A percentile compares a stretch with the other conserved stretches of the same genome.
phyloP scores from a whole-genome alignment of 2,888 invertebrate genomes.

The Tanytarsus gracilentus region DNA sequence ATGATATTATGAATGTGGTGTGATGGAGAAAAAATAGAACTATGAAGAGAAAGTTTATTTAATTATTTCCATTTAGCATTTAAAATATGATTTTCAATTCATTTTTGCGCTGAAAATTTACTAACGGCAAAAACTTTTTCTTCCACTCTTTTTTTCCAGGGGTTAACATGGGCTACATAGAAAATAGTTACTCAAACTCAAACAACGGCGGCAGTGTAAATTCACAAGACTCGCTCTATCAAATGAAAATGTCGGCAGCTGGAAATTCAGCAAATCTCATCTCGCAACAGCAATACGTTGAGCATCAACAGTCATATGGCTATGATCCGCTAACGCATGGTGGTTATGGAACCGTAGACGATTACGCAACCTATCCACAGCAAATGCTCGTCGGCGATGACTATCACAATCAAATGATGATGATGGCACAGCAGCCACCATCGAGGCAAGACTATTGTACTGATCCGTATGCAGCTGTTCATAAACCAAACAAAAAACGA shows the following conservation, averaged over 20 bases:
- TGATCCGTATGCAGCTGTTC: slow-evolving; percentile 81
- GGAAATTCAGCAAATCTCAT: slow-evolving; percentile 56
- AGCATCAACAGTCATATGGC: slow-evolving; percentile 60
- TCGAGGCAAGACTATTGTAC: slow-evolving; percentile 80
- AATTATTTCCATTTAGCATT: slow-evolving; percentile 18
- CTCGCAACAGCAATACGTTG: slow-evolving; percentile 50
- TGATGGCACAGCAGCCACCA: slow-evolving; percentile 68
- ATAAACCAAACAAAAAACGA: slow-evolving; percentile 74
- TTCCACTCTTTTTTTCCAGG: slow-evolving; percentile 45
- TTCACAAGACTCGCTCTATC: slow-evolving; percentile 90
- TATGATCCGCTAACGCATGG: slow-evolving; percentile 74
- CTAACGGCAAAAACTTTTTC: background rate
- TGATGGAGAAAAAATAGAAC: background rate
- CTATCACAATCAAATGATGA: slow-evolving; percentile 48
- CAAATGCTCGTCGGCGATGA: slow-evolving; percentile 53
- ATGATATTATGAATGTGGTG: background rate
- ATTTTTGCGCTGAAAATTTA: no score
- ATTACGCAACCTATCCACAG: slow-evolving; percentile 78
- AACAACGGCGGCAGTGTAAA: slow-evolving; percentile 93
- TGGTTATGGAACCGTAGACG: slow-evolving; percentile 72
- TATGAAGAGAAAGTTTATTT: slow-evolving; percentile 28
- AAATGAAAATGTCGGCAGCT: slow-evolving; percentile 81
- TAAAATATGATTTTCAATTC: slow-evolving; percentile 27
- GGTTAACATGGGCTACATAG: slow-evolving; percentile 83
- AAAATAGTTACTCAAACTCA: slow-evolving; percentile 86